Conservation (phyloP, 2,888 invertebrate species). For the Ichneumon xanthorius region DNA sequence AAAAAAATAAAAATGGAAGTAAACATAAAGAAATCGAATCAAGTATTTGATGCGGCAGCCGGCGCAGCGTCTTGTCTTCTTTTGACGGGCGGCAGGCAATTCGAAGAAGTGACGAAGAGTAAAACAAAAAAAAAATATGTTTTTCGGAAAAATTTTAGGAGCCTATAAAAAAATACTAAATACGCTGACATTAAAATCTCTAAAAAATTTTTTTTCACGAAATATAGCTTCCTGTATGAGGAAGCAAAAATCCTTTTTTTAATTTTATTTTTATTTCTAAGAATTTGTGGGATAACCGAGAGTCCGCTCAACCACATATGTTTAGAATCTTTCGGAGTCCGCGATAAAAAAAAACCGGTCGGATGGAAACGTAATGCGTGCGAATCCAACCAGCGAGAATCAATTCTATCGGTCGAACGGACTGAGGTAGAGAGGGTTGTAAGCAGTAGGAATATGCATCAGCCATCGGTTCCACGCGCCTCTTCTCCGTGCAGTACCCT, state of each 20-base stretch:
- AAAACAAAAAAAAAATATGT: not conserved
- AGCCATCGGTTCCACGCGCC: conserved; percentile 12
- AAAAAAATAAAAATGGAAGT: not conserved
- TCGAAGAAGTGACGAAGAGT: too few relatives aligned
- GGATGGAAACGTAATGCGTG: not conserved
- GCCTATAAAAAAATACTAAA: not conserved
- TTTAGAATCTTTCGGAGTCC: not conserved
- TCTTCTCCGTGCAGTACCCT: conserved; percentile 6
- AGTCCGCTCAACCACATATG: not conserved
- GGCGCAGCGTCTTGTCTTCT: not conserved
- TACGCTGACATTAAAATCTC: too few relatives aligned
- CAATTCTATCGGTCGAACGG: conserved; percentile 35
- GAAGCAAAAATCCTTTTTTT: not conserved
- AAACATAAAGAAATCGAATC: conserved; percentile 6
- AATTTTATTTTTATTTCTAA: not conserved
- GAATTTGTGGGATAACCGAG: not conserved
- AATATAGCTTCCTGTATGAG: too few relatives aligned
- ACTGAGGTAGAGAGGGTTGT: conserved; percentile 15
- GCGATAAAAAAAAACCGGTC: not conserved
- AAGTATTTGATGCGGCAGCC: conserved; percentile 37
- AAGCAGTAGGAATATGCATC: conserved; percentile 60
- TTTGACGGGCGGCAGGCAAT: too few relatives aligned
- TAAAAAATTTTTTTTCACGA: too few relatives aligned
- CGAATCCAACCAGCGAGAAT: conserved; percentile 27
- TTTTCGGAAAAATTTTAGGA: not conserved